Evolutionary conservation across 2,113 vertebrate species (phyloP).

Genomic region (Microcebus tavaratra): DNA sequence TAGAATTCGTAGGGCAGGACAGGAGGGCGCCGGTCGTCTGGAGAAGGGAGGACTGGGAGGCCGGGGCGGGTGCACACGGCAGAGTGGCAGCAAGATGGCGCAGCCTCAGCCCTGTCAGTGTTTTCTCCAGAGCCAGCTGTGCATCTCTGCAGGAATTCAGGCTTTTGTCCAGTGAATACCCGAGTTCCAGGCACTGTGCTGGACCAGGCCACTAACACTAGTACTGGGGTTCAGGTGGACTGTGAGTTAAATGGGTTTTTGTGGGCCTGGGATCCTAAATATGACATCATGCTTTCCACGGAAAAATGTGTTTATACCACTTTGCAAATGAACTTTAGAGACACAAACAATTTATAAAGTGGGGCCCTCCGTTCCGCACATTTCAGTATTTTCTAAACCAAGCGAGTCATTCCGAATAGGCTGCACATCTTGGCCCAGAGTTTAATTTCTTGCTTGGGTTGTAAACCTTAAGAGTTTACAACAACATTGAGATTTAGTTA

Average conservation of each 20-base stretch:
- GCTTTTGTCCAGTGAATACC: background rate
- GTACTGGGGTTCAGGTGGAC: rapidly evolving
- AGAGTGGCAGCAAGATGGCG: background rate
- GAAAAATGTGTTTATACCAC: background rate
- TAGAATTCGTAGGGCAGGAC: background rate
- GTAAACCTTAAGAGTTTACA: background rate
- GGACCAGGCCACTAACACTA: too few species aligned
- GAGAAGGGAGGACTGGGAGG: background rate
- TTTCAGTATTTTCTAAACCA: background rate
- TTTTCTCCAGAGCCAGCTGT: background rate
- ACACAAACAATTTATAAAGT: background rate
- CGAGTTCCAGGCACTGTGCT: rapidly evolving
- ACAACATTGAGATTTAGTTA: background rate
- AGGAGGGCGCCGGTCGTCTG: background rate
- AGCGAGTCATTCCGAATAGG: background rate
- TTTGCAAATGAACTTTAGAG: background rate
- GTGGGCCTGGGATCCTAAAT: background rate
- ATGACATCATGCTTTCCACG: background rate
- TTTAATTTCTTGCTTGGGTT: background rate
- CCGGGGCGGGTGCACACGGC: background rate
- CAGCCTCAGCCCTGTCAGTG: background rate
- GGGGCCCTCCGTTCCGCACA: background rate
- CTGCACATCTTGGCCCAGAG: background rate
- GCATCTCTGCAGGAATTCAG: background rate
- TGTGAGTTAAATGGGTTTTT: background rate